Base-by-base conservation (phyloP, 2,113 vertebrate species). In the Aspiorhynchus laticeps region DNA sequence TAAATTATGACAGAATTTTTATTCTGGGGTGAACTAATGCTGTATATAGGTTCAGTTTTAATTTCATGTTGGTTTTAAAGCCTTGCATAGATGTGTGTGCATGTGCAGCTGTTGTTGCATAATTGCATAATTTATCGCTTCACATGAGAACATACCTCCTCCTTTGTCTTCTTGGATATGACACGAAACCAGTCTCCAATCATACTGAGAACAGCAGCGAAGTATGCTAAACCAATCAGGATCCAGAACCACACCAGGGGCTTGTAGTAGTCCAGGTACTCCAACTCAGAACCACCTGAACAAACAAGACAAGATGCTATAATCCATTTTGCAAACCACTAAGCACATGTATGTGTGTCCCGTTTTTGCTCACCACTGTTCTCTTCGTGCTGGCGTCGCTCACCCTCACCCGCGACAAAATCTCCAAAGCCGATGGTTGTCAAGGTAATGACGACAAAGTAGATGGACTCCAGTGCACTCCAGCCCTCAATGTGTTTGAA, bases 231-330 rank as follows among this genome's bases (percentile, higher is more conserved):
- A 0, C 98, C 98, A 28, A 99, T 97, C n/a, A 99, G 95, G 92
- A 99, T 99, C 97, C 97, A 99, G 88, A 99, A 99, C 97, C 97
- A 98, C 75, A 99, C 98, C 31, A 98, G 96, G 0, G 98, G 98
- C 87, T 99, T 99, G 88, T 99, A 99, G 91, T 97, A 97, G 92
- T 98, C 96, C 76, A 97, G 94, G 48, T 99, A 98, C 26, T 97
- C 97, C 89, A 96, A 96, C 88, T 98, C 97, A 1, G 96, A 96
- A 7, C 96, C 97, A 21, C 96, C 98, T 98, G 90, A 85, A 90
- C 2, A 85, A 7, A 38, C 15, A 8, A 59, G 51, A 77, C 15
- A 53, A 0, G 26, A 53, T 76, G 14, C 38, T 76, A 28, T n/a
- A 28, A 46, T 43, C 14, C 14, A 1, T 74, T 73, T 41, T 41